These are phyloP conservation scores for Saguinus oedipus DNA, from an alignment of 2,797 vertebrate genomes.

Conservation along the genomic window DNA sequence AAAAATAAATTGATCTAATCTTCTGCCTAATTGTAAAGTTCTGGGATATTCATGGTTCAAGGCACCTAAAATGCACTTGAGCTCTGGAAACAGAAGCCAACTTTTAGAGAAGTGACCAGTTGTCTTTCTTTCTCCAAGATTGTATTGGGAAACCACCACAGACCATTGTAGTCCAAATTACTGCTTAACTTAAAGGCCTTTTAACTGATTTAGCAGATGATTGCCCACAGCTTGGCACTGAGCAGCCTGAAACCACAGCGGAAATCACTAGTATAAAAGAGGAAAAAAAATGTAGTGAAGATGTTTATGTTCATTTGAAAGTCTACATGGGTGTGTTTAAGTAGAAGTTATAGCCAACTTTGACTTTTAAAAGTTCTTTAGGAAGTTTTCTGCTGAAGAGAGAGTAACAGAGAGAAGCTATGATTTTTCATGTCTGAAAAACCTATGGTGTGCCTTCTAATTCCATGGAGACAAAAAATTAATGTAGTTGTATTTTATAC, in stretches of 20 bases:
- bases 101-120: slow-evolving; percentile 38
- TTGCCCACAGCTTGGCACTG: slow-evolving; percentile 32
- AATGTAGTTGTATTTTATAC: slow-evolving; percentile 17
- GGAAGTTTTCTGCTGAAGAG: neutral
- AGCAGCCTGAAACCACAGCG: slow-evolving; percentile 2
- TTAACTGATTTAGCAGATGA: slow-evolving; percentile 65
- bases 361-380: neutral
- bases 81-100: slow-evolving; percentile 35
- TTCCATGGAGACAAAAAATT: neutral
- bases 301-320: slow-evolving; percentile 40
- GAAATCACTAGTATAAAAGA: neutral
- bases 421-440: slow-evolving; percentile 2
- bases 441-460: neutral
- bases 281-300: slow-evolving; percentile 11
- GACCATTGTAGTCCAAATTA: neutral
- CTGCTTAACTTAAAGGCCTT: slow-evolving; percentile 34
- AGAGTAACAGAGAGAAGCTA: neutral
- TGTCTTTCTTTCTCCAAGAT: neutral
- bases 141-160: slow-evolving; percentile 16
- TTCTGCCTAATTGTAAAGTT: slow-evolving; percentile 15
- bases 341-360: neutral
- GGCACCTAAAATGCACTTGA: neutral
- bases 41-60: neutral
- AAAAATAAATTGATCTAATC: slow-evolving; percentile 25
- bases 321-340: neutral